phyloP scores from a whole-genome alignment of 1,140 invertebrate species.

The Idris sp. region DNA sequence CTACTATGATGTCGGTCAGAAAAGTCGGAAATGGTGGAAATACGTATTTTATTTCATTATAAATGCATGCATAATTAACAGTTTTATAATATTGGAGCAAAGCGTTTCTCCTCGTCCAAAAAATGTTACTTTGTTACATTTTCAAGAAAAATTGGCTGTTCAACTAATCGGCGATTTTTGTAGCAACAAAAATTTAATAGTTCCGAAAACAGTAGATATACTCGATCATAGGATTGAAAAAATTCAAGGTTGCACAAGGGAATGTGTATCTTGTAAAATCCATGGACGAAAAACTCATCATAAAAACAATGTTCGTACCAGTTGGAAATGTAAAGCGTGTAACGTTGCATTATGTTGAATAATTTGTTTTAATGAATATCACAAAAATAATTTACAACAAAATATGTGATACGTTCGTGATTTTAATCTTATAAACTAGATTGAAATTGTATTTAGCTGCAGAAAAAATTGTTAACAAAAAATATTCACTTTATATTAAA shows the following conservation, averaged over 20 bases:
- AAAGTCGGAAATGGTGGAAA: constrained; percentile 15
- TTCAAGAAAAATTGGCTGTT: constrained; percentile 1
- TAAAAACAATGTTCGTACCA: constrained; percentile 2
- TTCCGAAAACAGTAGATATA: constrained; percentile 5
- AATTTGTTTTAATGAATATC: constrained; percentile 10
- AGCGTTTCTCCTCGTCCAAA: neutral
- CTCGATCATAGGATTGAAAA: constrained; percentile 8
- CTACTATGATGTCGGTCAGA: neutral
- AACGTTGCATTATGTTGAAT: constrained; percentile 9
- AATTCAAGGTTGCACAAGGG: constrained; percentile 15
- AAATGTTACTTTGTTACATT: neutral
- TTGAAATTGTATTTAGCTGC: too few species aligned
- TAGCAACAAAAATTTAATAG: too few species aligned
- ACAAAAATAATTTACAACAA: too few species aligned
- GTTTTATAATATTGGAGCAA: neutral
- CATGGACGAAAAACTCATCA: constrained; percentile 3
- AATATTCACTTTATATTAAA: too few species aligned
- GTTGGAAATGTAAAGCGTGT: constrained; percentile 19
- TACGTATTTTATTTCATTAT: constrained; percentile 4
- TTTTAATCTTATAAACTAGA: too few species aligned
- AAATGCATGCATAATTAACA: neutral
- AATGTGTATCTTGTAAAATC: constrained; percentile 20
- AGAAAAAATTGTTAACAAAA: too few species aligned
- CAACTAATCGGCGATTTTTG: too few species aligned
- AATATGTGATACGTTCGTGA: too few species aligned